Conservation (phyloP, 2,888 invertebrate species). For the Luperina nickerlii region DNA sequence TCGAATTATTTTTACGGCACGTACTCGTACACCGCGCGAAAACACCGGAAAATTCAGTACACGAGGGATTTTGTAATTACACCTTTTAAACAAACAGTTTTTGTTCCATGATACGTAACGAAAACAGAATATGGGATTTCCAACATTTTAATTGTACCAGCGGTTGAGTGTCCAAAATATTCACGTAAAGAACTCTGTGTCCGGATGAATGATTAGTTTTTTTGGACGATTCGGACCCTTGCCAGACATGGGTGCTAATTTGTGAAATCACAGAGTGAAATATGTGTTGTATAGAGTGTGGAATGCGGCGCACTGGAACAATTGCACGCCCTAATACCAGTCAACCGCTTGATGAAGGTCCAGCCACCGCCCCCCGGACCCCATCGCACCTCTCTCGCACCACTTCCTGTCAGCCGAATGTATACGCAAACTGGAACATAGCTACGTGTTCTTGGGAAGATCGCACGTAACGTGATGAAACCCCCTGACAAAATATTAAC, state of each 20-base stretch:
- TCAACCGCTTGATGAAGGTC: slow-evolving; percentile 90
- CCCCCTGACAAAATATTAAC: background rate
- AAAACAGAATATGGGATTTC: slow-evolving; percentile 73
- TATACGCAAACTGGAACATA: slow-evolving; percentile 61
- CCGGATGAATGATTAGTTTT: slow-evolving; percentile 65
- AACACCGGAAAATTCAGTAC: slow-evolving; percentile 85
- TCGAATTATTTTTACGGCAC: slow-evolving; percentile 90
- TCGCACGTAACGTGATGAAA: slow-evolving; percentile 11
- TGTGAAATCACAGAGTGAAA: slow-evolving; percentile 86
- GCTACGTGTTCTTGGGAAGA: slow-evolving; percentile 50
- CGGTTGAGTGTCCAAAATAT: slow-evolving; percentile 54
- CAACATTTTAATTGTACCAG: slow-evolving; percentile 72
- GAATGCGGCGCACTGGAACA: slow-evolving; percentile 87
- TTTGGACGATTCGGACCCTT: slow-evolving; percentile 67
- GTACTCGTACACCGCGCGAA: slow-evolving; percentile 84
- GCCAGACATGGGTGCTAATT: slow-evolving; percentile 83
- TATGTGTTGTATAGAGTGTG: slow-evolving; percentile 83
- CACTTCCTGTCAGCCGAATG: slow-evolving; percentile 73
- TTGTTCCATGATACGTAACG: slow-evolving; percentile 78
- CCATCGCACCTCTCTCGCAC: slow-evolving; percentile 63
- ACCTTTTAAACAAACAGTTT: slow-evolving; percentile 85
- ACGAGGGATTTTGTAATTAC: slow-evolving; percentile 88
- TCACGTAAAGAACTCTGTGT: slow-evolving; percentile 59
- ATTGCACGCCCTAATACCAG: slow-evolving; percentile 89
- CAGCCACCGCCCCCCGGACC: slow-evolving; percentile 64